Evolutionary conservation across 2,888 invertebrate species (phyloP), one percentile per base, ranked within the genome.

Genomic region (Galerucella nymphaeae): DNA sequence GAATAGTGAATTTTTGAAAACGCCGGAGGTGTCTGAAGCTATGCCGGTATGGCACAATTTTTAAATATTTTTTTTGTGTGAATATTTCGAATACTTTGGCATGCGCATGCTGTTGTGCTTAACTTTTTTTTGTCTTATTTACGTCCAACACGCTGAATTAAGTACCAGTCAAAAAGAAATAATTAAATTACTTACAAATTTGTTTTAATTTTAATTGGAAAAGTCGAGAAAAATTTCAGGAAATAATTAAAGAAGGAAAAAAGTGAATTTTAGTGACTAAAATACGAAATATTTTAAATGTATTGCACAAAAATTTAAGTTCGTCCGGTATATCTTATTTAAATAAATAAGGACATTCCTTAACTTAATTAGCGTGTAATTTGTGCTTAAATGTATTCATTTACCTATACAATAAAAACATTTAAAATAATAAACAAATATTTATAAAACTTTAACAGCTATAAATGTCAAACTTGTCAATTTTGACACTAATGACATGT

Each of bases 71-170:
- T 65, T 53, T 11, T 64, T 53, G 10, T 50, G 10, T 42, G 18
- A n/a, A 41, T n/a, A 57, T 66, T 38, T 66, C 45, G 13, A 57
- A 16, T 57, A 67, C 18, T 30, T 61, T 48, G 30, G 42, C 76
- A 76, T 76, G 76, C 76, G 70, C 76, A 76, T 76, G 76, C 76
- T 64, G 66, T 70, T 64, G 63, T 71, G 63, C 69, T 41, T 18
- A 53, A 16, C 10, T 11, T 41, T 20, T 16, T 38, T 38, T 38
- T 38, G 30, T 57, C 11, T 11, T 20, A 66, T 20, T 14, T 18
- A 30, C 10, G 42, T 57, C 57, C 57, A 66, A 23, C 66, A 48
- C 42, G 41, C 55, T 45, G 5, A n/a, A 45, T 66, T 55, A 30
- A 45, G 57, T 57, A 57, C 66, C 23, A 50, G n/a, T 14, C 16